Evolutionary conservation across 2,797 vertebrate genomes (phyloP).

Genomic region (Falco novaeseelandiae): DNA sequence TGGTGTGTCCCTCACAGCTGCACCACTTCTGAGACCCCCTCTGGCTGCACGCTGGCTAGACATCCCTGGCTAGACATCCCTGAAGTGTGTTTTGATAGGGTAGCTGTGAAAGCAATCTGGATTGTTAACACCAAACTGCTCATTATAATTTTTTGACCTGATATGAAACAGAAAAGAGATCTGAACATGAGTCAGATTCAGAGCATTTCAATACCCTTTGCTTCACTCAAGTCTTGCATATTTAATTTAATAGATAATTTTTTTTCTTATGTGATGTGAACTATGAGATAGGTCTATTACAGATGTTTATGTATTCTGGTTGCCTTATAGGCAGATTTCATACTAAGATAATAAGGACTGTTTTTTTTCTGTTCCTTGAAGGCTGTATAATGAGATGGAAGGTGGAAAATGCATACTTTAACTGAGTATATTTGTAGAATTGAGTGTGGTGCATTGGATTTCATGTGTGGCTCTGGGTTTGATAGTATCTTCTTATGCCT

Average conservation of each 20-base stretch:
- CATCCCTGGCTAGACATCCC: background rate
- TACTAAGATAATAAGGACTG: background rate
- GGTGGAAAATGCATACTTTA: background rate
- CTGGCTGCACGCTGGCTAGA: background rate
- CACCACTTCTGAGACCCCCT: background rate
- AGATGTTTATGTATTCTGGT: background rate
- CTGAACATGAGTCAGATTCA: background rate
- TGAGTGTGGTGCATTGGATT: background rate
- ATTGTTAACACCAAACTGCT: background rate
- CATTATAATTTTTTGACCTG: background rate
- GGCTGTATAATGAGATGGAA: constrained; percentile 1
- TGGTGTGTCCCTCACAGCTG: background rate
- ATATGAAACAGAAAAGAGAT: background rate
- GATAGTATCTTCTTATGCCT: background rate
- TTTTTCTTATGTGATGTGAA: background rate
- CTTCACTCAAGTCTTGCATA: background rate
- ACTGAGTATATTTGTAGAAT: background rate
- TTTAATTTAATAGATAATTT: background rate
- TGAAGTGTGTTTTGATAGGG: background rate
- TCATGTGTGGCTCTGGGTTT: background rate
- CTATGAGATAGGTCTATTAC: background rate
- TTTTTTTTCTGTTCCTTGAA: background rate
- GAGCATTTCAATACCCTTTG: background rate
- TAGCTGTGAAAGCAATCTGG: background rate
- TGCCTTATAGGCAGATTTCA: background rate